A percentile compares a stretch with the other conserved stretches of the same genome.
Conservation (phyloP, 2,113 vertebrate genomes). For the Hyperoodon ampullatus region DNA sequence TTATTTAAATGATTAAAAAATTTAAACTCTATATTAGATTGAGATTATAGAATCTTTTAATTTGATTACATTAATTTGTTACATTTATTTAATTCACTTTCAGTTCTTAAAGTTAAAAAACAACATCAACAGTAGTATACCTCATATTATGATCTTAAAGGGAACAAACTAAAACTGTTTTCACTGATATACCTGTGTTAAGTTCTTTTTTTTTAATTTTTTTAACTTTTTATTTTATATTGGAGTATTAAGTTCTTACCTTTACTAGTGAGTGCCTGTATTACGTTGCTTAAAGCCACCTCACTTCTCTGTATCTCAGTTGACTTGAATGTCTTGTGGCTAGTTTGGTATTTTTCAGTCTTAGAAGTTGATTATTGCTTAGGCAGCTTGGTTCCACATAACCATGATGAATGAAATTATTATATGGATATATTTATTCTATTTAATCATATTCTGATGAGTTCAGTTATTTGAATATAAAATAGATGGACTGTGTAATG, state of each 20-base stretch:
- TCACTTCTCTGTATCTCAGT: neutral
- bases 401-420: constrained; percentile 33
- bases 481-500: neutral
- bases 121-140: neutral
- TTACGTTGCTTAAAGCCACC: neutral
- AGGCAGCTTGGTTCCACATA: neutral
- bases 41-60: neutral
- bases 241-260: neutral
- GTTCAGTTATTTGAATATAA: neutral
- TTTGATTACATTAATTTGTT: neutral
- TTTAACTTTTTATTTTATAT: no score
- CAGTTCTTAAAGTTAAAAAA: neutral
- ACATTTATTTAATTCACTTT: neutral
- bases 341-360: neutral
- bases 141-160: neutral
- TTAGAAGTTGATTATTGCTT: neutral
- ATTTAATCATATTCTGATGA: neutral
- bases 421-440: neutral
- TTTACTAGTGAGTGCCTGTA: neutral
- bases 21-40: neutral
- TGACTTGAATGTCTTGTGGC: neutral
- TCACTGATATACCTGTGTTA: neutral
- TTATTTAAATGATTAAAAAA: neutral
- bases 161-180: neutral
- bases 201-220: no score